Conservation (phyloP, 2,888 invertebrate species). For the Epinotia brunnichana region DNA sequence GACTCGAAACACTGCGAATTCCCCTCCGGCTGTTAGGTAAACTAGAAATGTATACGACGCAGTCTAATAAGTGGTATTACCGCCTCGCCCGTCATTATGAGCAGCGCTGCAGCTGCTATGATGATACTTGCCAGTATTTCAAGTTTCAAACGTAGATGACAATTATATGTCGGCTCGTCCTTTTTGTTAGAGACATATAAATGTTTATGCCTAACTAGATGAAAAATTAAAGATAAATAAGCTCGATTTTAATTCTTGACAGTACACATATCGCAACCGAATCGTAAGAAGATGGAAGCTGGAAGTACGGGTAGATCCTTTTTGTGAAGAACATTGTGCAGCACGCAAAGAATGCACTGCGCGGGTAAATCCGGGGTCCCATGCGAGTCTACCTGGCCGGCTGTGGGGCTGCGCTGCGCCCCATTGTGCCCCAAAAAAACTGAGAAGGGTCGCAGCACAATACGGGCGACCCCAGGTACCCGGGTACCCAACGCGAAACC, state of each 20-base stretch:
- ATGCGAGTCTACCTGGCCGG: conserved; percentile 73
- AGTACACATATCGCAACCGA: conserved; percentile 3
- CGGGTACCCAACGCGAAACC: conserved; percentile 22
- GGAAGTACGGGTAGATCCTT: conserved; percentile 46
- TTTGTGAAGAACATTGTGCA: conserved; percentile 50
- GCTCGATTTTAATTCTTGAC: conserved; percentile 6
- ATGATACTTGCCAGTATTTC: conserved; percentile 60
- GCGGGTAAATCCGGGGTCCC: conserved; percentile 66
- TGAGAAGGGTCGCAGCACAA: conserved; percentile 72
- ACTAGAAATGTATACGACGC: conserved; percentile 61
- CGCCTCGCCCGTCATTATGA: conserved; percentile 55
- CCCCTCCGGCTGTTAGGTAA: conserved; percentile 54
- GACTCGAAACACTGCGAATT: conserved; percentile 55
- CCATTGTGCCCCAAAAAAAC: conserved; percentile 77
- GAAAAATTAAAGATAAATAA: not conserved
- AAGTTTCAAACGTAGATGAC: conserved; percentile 55
- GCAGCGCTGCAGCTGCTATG: conserved; percentile 62
- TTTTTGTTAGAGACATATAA: conserved; percentile 15
- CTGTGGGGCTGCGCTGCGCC: conserved; percentile 67
- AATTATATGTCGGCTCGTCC: conserved; percentile 26
- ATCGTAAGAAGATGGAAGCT: not conserved
- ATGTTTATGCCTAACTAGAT: conserved; percentile 5
- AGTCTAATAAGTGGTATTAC: conserved; percentile 56
- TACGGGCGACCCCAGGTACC: conserved; percentile 64
- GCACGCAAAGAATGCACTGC: conserved; percentile 60